Base-by-base conservation (phyloP, 2,888 invertebrate species). In the Barypeithes pellucidus region DNA sequence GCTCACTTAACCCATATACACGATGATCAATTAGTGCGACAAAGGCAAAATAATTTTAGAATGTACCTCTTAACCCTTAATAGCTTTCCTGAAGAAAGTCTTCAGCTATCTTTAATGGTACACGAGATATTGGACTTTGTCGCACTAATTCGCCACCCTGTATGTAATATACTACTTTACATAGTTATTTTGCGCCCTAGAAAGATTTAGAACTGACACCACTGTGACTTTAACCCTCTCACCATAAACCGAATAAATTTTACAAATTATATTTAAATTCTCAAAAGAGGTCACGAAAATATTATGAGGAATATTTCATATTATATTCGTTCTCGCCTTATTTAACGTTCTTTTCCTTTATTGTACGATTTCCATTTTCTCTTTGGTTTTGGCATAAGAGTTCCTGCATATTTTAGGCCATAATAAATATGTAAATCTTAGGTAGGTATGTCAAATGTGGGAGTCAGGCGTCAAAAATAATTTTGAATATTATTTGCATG, bases 401-500 rank as follows among this genome's bases (percentile, higher is more conserved):
- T 43, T 45, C 47, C 41, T 61, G 61, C 68, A 68, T 50, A 50
- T 50, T 22, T 50, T 20, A 50, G 2, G 4, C 22, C n/a, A 50
- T 50, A 50, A 50, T 65, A 65, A 65, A 65, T 65, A 65, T 65
- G 65, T 65, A 65, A 65, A 65, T 65, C 45, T 52, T 52, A 33
- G 50, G 50, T 52, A 33, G 50, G 50, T 39, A 39, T 52, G 65
- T 50, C 65, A 47, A 12, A 50, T 50, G 16, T 50, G 50, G 11
- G 20, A 50, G 50, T 24, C 50, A 50, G n/a, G 50, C 24, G 20
- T 20, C n/a, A 50, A 50, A 50, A 50, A 50, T 50, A 50, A 50
- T 50, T 50, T 20, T 11, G 22, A 24, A 50, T 24, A 50, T 50
- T n/a, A 50, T 50, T 22, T 20, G 50, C 43, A 43, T 14, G 14